A percentile compares a stretch with the other conserved stretches of the same genome.
Evolutionary conservation across 1,140 invertebrate genomes (phyloP).

Genomic region (Trialeurodes vaporariorum): DNA sequence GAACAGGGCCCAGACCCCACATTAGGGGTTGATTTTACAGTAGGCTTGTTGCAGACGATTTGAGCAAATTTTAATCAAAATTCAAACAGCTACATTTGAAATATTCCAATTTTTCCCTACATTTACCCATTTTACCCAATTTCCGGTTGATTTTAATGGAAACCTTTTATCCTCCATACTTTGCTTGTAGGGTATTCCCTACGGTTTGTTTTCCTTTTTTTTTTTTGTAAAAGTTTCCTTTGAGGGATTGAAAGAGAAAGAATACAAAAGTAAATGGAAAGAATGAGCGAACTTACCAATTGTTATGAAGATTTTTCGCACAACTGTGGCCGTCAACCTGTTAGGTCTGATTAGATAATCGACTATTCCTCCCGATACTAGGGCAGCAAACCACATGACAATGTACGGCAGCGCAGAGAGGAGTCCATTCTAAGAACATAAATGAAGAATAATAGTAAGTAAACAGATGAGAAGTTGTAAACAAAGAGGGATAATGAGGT

Average conservation of each 20-base stretch:
- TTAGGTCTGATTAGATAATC: conserved; percentile 46
- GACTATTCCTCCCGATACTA: conserved; percentile 44
- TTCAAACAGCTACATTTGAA: no score
- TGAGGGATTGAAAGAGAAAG: background rate
- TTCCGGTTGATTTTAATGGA: no score
- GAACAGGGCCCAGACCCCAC: background rate
- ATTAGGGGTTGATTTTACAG: background rate
- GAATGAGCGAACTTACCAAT: conserved; percentile 38
- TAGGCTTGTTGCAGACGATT: background rate
- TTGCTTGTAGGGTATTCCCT: no score
- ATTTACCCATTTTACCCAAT: no score
- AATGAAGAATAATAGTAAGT: no score
- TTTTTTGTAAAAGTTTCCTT: no score
- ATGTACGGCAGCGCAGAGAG: conserved; percentile 46
- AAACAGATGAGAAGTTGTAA: no score
- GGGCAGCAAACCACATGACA: conserved; percentile 49
- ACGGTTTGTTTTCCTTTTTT: no score
- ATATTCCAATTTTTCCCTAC: no score
- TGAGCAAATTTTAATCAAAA: background rate
- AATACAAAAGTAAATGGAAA: background rate
- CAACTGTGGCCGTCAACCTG: conserved; percentile 44
- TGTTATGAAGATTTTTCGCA: conserved; percentile 59
- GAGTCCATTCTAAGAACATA: conserved; percentile 40
- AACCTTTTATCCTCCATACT: no score
- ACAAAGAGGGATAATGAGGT: no score